phyloP scores from a whole-genome alignment of 2,888 invertebrate species.

The Melitaea athalia region DNA sequence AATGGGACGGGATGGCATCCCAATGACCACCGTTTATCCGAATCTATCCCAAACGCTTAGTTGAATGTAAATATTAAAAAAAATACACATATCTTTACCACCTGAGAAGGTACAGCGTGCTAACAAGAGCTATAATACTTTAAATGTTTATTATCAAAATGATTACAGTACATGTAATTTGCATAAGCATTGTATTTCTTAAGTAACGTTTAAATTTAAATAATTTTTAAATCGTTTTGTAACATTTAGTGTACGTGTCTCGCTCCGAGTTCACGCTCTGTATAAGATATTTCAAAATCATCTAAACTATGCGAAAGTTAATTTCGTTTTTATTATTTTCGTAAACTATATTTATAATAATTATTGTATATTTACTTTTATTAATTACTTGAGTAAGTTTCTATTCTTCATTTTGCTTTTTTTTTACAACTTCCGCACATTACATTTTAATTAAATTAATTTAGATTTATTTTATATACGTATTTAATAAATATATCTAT shows the following conservation, averaged over 20 bases:
- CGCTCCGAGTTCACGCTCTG: constrained; percentile 23
- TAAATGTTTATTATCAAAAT: too few species aligned
- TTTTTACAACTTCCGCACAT: too few species aligned
- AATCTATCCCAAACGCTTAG: too few species aligned
- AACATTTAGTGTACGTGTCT: constrained; percentile 14
- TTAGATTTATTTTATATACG: too few species aligned
- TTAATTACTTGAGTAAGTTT: not conserved
- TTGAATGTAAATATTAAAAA: too few species aligned
- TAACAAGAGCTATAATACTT: too few species aligned
- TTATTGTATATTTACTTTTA: not conserved
- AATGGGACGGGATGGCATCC: too few species aligned
- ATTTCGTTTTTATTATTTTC: not conserved
- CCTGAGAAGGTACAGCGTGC: too few species aligned
- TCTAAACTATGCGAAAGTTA: not conserved
- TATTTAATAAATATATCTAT: too few species aligned
- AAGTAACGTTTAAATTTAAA: constrained; percentile 4
- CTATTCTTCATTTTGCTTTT: not conserved
- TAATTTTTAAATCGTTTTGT: constrained; percentile 11
- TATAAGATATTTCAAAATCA: constrained; percentile 17
- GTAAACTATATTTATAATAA: not conserved
- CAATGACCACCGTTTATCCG: too few species aligned
- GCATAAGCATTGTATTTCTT: not conserved
- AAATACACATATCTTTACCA: too few species aligned
- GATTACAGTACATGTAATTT: not conserved
- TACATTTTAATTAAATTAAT: too few species aligned